Evolutionary conservation across 2,797 vertebrate genomes (phyloP).

Genomic region (Tragelaphus oryx): DNA sequence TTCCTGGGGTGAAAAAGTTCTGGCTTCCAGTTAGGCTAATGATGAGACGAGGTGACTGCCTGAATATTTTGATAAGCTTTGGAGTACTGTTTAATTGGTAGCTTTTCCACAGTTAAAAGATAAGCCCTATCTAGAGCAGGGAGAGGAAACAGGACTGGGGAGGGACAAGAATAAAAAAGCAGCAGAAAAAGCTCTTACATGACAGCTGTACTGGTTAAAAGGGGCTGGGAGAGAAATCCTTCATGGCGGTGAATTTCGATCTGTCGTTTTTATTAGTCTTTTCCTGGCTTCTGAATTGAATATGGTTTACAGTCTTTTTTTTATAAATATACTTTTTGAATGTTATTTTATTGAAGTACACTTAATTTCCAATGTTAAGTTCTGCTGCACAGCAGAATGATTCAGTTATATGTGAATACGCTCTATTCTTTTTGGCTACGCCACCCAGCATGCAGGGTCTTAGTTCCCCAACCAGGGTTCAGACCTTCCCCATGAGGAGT

Average conservation of each 20-base stretch:
- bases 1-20: constrained; percentile 62
- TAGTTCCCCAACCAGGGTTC: not conserved
- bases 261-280: not conserved
- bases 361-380: not conserved
- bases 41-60: constrained; percentile 51
- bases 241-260: not conserved
- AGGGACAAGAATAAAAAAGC: not conserved
- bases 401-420: not conserved
- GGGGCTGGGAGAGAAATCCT: not conserved
- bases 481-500: not conserved
- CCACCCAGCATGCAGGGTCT: not conserved
- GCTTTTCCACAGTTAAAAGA: constrained; percentile 58
- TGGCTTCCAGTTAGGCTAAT: constrained; percentile 48
- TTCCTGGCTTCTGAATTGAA: not conserved
- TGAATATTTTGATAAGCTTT: constrained; percentile 61
- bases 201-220: not conserved
- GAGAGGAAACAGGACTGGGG: not conserved
- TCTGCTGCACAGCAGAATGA: not conserved
- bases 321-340: not conserved
- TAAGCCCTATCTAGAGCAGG: constrained; percentile 9
- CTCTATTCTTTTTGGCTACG: not conserved
- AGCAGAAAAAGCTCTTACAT: not conserved
- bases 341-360: not conserved
- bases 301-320: not conserved
- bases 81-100: constrained; percentile 46